phyloP scores from a whole-genome alignment of 1,140 invertebrate genomes.

The Telenomus remus region DNA sequence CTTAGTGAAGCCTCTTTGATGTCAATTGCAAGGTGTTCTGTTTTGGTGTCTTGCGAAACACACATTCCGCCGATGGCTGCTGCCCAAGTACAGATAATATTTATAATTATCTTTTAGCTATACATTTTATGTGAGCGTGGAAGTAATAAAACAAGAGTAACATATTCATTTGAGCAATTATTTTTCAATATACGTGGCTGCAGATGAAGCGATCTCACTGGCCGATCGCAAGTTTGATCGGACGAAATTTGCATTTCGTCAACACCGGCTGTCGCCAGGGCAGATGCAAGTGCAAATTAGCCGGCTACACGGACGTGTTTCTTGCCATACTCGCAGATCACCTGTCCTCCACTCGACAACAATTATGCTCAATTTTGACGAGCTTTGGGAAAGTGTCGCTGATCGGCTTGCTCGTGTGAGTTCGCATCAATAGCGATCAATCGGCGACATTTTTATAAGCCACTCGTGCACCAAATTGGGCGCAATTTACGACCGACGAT shows the following conservation, averaged over 20 bases:
- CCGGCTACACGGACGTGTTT: slow-evolving; percentile 57
- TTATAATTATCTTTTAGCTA: neutral
- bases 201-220: slow-evolving; percentile 23
- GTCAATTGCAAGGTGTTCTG: no score
- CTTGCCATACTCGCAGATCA: slow-evolving; percentile 58
- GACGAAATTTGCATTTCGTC: slow-evolving; percentile 67
- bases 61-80: no score
- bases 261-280: slow-evolving; percentile 67
- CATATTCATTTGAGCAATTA: slow-evolving; percentile 40
- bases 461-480: neutral
- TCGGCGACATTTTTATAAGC: slow-evolving; percentile 45
- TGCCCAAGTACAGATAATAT: no score
- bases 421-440: slow-evolving; percentile 34
- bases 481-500: no score
- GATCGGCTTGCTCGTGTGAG: slow-evolving; percentile 40
- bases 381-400: slow-evolving; percentile 65
- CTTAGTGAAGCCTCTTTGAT: no score
- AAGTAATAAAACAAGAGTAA: slow-evolving; percentile 4
- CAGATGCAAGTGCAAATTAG: slow-evolving; percentile 69
- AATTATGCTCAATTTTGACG: slow-evolving; percentile 68
- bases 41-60: slow-evolving; percentile 17
- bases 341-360: slow-evolving; percentile 60
- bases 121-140: neutral
- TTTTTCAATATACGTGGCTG: slow-evolving; percentile 43
- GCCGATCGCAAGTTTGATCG: slow-evolving; percentile 40